Evolutionary conservation across 1,140 invertebrate genomes (phyloP), one percentile per base, ranked within the genome.

Genomic region (Hormaphis cornu): DNA sequence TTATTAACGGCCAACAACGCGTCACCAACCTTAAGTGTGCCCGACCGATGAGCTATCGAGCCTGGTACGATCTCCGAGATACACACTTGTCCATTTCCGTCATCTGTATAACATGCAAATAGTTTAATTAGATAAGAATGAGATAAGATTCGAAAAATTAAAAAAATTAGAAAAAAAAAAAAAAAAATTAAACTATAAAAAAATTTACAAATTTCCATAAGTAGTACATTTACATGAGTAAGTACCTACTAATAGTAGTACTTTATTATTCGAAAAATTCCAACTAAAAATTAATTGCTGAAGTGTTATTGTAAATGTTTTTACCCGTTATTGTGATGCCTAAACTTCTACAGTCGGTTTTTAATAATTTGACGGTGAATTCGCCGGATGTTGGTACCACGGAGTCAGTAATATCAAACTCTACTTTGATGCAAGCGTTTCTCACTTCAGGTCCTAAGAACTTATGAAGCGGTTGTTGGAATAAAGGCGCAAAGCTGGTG

Each of bases 381-480:
- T 69, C 8, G 10, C 93, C 93, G 73, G 88, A 91, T 12, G 89
- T 88, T 2, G 93, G 91, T 59, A 95, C 89, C 20, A 96, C 91
- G 0, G 91, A 85, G 73, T 95, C 91, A n/a, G 90, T 88, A 74
- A 96, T 91, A 80, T 92, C 92, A 79, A 96, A 96, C 77, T 96
- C 93, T 5, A 75, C 71, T 16, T 72, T 71, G 3, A 76, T 50
- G 28, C 61, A 66, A 8, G 63, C 61, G 30, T 66, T 66, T 66
- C 50, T 66, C 1, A 66, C 61, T 50, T 66, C 61, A 1, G 61
- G 61, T 56, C 26, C 72, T 71, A 28, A 69, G 37, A 46, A 59
- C 6, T 58, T 26, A 7, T 71, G 72, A 3, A 71, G 28, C 1
- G 73, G 70, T 48, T 66, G 46, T 22, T 72, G 63, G 30, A 53